Conservation (phyloP, 1,140 invertebrate genomes). For the Ooceraea biroi region DNA sequence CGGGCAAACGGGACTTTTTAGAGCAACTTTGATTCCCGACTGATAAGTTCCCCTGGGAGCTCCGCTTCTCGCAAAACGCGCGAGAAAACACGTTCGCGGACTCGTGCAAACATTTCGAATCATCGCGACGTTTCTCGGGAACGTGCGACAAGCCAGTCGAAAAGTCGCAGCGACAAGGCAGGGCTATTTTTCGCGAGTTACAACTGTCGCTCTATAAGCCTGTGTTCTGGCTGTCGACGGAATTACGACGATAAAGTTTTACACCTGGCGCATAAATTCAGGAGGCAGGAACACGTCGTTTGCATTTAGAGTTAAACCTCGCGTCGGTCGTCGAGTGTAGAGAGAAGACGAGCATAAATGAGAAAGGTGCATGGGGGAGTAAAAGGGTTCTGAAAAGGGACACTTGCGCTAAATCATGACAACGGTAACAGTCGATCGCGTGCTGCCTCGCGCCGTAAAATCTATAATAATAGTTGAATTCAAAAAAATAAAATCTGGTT, state of each 20-base stretch:
- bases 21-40: conserved; percentile 8
- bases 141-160: not conserved
- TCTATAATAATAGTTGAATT: not conserved
- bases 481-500: not conserved
- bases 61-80: not conserved
- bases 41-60: conserved; percentile 1
- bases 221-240: not conserved
- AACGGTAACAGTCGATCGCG: not conserved
- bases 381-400: not conserved
- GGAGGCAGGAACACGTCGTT: not conserved
- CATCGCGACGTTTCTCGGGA: not conserved
- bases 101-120: not conserved
- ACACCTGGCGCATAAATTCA: not conserved
- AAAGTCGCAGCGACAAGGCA: not conserved
- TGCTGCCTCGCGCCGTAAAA: not conserved
- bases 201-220: not conserved
- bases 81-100: not conserved
- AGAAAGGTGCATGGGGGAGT: not conserved
- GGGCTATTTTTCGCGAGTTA: conserved; percentile 12
- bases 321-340: not conserved
- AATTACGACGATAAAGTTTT: conserved; percentile 34
- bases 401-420: not conserved
- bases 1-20: conserved; percentile 12
- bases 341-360: not conserved
- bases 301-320: conserved; percentile 18